A percentile compares a stretch with the other conserved stretches of the same genome.
phyloP scores from a whole-genome alignment of 2,888 invertebrate species.

The Uropetala carovei region DNA sequence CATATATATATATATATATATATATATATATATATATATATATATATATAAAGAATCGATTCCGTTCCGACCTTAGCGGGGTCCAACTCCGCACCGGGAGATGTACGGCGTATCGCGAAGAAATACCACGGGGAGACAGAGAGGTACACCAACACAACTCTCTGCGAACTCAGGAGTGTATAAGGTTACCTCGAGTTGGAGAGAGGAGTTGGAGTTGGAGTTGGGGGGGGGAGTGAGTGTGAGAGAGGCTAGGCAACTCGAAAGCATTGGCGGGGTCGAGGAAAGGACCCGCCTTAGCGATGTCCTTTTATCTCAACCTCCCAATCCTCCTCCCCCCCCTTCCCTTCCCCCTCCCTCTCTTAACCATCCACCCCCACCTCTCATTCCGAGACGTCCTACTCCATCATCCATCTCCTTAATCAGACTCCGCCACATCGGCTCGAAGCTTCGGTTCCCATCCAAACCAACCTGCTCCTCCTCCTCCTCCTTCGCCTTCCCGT shows the following conservation, averaged over 20 bases:
- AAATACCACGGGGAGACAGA: neutral
- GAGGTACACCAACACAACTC: neutral
- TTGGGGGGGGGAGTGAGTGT: neutral
- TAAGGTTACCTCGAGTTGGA: slow-evolving; percentile 5
- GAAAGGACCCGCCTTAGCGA: neutral
- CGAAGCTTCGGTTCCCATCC: neutral
- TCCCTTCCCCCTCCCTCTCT: neutral
- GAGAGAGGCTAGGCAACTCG: neutral
- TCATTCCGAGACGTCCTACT: neutral
- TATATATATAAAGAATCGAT: too few relatives aligned
- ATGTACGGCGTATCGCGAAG: neutral
- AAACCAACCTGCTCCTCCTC: neutral
- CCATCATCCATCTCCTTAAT: slow-evolving; percentile 56
- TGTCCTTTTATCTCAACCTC: neutral
- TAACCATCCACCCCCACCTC: neutral
- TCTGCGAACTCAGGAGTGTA: neutral
- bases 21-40: too few relatives aligned
- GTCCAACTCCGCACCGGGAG: too few relatives aligned
- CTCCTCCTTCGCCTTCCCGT: too few relatives aligned
- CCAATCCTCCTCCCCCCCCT: neutral
- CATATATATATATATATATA: too few relatives aligned
- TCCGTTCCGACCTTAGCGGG: too few relatives aligned
- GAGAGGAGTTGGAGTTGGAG: neutral
- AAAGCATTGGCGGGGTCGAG: neutral
- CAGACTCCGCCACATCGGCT: slow-evolving; percentile 36